phyloP scores from a whole-genome alignment of 2,888 invertebrate species.

The Drosophila phalerata region DNA sequence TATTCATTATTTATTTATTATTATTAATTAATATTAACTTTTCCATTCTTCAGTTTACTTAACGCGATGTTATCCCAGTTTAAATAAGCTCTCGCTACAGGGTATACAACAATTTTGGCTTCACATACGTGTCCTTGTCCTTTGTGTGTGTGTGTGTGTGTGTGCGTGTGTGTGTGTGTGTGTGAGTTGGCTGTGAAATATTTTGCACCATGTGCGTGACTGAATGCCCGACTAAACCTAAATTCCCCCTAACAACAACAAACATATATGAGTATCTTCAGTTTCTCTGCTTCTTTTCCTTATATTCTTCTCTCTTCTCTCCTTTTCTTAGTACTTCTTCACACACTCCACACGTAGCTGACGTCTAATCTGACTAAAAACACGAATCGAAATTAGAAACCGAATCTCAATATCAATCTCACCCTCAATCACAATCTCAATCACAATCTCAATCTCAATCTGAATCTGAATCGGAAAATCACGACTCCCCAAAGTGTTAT shows the following conservation, averaged over 20 bases:
- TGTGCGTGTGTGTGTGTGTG: conserved; percentile 22
- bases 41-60: too few species aligned
- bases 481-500: conserved; percentile 7
- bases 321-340: not conserved
- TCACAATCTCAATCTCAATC: conserved; percentile 27
- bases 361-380: conserved; percentile 58
- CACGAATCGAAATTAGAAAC: conserved; percentile 54
- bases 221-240: conserved; percentile 52
- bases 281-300: not conserved
- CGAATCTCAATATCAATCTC: conserved; percentile 26
- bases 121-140: not conserved
- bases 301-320: not conserved
- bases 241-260: conserved; percentile 8
- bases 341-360: conserved; percentile 51
- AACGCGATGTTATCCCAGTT: not conserved
- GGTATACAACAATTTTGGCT: not conserved
- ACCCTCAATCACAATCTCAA: conserved; percentile 28
- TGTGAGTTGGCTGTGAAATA: conserved; percentile 68
- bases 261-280: not conserved
- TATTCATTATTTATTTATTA: too few species aligned
- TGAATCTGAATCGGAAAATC: conserved; percentile 36
- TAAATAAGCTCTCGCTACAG: not conserved
- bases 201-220: conserved; percentile 72
- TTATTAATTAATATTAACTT: too few species aligned
- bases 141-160: conserved; percentile 7